Evolutionary conservation across 2,797 vertebrate genomes (phyloP).

Genomic region (Phrynocephalus forsythii): DNA sequence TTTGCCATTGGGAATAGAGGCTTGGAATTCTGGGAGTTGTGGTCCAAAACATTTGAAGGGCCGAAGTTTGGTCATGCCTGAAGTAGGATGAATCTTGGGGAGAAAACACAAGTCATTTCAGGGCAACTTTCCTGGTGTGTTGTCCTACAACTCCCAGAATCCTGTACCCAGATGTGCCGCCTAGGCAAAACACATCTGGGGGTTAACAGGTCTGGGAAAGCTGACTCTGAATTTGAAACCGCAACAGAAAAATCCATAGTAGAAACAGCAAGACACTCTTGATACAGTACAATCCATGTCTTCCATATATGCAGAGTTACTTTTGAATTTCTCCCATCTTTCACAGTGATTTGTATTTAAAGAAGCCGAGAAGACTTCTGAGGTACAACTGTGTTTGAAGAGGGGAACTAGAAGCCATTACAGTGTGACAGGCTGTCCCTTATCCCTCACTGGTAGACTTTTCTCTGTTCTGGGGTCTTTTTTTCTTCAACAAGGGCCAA

Average conservation of each 20-base stretch:
- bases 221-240: not conserved
- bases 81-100: no score
- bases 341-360: not conserved
- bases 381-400: not conserved
- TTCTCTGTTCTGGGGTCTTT: not conserved
- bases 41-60: no score
- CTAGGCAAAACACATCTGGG: not conserved
- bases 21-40: no score
- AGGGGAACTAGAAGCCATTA: not conserved
- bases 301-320: not conserved
- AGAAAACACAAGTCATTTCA: not conserved
- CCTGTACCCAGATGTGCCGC: not conserved
- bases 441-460: not conserved
- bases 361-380: not conserved
- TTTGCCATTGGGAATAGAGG: no score
- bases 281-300: not conserved
- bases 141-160: not conserved
- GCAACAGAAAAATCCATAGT: not conserved
- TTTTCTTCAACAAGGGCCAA: not conserved
- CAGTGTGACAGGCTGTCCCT: not conserved
- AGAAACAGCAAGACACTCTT: no score
- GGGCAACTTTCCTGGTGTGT: not conserved
- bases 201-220: not conserved
- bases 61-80: no score
- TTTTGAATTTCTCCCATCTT: not conserved